Evolutionary conservation across 2,113 vertebrate genomes (phyloP), one percentile per base, ranked within the genome.

Genomic region (Antidorcas marsupialis): DNA sequence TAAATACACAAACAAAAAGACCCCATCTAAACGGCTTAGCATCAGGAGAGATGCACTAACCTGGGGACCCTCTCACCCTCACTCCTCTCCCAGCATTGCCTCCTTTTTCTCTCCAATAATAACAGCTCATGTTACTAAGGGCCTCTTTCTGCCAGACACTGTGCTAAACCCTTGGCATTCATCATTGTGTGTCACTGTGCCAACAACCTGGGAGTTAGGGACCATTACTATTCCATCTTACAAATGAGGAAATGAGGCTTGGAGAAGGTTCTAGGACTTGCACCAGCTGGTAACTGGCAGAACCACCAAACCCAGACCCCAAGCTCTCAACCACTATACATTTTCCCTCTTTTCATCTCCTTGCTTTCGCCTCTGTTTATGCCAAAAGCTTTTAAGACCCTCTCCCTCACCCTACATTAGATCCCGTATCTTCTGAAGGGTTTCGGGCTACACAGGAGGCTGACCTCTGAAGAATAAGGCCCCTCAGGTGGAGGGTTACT

Each of bases 401-500:
- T 45, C 79, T 89, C 19, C 36, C 76, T 50, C 19, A 36, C 62
- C 83, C 57, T 59, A 53, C 11, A 96, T 50, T 67, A 95, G 87
- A 33, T 13, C n/a, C 71, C 10, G 7, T 36, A 39, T n/a, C 43
- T 97, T 79, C 47, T 52, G 17, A 45, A 45, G 43, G 14, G 8
- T 5, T 7, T 28, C 55, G 10, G 36, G 53, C 43, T 81, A 39
- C 14, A n/a, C 45, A 16, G 62, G 57, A 95, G 74, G 67, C 45
- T 87, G 89, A 89, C 76, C 67, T 87, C 59, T 36, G 90, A 55
- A 67, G 50, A 59, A 19, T 12, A 14, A 94, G 84, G 79, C 28
- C 74, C 52, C 28, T 64, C 86, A 94, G 95, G 93, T 96, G n/a
- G 91, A 79, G n/a, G 78, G 88, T 78, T 50, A 33, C 82, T 83